Evolutionary conservation across 1,140 invertebrate species (phyloP).

Genomic region (Heliconius hewitsoni): DNA sequence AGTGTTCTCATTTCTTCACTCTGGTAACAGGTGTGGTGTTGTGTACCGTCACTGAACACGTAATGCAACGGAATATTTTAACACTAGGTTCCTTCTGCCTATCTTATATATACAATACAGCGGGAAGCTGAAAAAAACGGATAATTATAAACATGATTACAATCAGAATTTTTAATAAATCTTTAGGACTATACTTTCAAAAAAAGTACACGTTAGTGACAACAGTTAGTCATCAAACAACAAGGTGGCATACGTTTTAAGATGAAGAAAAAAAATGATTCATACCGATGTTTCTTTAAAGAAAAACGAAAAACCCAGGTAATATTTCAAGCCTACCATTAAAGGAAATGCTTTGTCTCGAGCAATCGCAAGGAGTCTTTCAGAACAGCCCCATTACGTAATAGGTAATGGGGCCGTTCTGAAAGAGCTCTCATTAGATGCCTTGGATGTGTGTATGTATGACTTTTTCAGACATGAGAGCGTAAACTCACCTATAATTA

Average conservation of each 20-base stretch:
- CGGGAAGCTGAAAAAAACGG: no score
- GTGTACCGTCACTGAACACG: no score
- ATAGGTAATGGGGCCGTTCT: not conserved
- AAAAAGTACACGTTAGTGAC: no score
- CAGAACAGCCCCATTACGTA: not conserved
- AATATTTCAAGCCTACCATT: not conserved
- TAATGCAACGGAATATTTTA: no score
- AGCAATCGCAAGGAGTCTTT: constrained; percentile 6
- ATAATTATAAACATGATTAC: no score
- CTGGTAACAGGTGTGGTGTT: no score
- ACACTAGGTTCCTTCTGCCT: no score
- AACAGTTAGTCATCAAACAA: no score
- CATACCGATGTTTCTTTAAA: not conserved
- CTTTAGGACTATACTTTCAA: no score
- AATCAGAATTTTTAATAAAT: no score
- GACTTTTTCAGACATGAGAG: not conserved
- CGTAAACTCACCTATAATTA: not conserved
- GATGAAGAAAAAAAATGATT: not conserved
- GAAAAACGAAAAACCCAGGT: not conserved
- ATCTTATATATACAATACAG: no score
- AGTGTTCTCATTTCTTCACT: no score
- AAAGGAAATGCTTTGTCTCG: not conserved
- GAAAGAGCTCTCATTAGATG: constrained; percentile 6
- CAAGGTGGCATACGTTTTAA: not conserved
- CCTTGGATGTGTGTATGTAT: not conserved